Evolutionary conservation across 2,797 vertebrate species (phyloP), one percentile per base, ranked within the genome.

Genomic region (Diglossa cyanea): DNA sequence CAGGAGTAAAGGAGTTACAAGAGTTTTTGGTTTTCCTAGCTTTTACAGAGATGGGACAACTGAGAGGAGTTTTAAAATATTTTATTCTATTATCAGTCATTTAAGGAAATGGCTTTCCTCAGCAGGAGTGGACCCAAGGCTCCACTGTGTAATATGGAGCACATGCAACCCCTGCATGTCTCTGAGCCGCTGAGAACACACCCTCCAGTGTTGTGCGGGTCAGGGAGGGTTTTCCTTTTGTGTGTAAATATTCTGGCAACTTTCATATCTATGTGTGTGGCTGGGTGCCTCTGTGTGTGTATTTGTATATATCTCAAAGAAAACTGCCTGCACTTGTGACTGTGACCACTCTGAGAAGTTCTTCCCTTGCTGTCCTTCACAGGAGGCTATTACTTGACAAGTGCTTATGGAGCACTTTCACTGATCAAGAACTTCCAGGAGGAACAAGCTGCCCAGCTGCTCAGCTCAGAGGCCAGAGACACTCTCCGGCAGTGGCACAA

Each of bases 321-420:
- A 37, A n/a, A 48, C 7, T 48, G 25, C 18, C 35, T 73, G 57
- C 50, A 21, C 31, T 45, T 28, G 19, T 63, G 74, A 28, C 31
- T 62, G 50, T 71, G 57, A 53, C 11, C 7, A 4, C 42, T 54
- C 77, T 74, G 61, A 81, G 66, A 63, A 35, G 39, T 60, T 88
- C 30, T 61, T 73, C 40, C 74, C 37, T 84, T 73, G 58, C 73
- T 95, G 53, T 92, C 66, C 37, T 86, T 83, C 85, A 4, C 96
- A 99, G 99, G 99, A 28, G 99, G 99, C 19, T 99, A 99, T 94
- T 99, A 99, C 95, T 96, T 99, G 98, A 99, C 99, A 30, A 99
- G 99, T 0, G 98, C 99, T 21, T 99, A 99, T 0, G 99, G 99
- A 87, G 99, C 99, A 61, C 98, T 99, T 96, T 98, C 99, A 17